phyloP scores from a whole-genome alignment of 2,113 vertebrate genomes.

The Callopanchax toddi region DNA sequence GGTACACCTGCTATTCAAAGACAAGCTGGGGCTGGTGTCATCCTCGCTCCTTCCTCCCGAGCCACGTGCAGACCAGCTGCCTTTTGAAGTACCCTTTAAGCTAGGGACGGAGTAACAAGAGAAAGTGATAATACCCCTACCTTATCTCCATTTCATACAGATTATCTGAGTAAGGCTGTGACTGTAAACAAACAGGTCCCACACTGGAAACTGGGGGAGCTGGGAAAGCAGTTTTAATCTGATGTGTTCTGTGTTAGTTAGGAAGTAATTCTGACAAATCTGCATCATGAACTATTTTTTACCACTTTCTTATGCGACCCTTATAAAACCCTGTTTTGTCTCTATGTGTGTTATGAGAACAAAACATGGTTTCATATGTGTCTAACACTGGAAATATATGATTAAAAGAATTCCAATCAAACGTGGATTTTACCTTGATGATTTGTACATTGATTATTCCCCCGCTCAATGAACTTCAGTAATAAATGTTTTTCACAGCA shows the following conservation, averaged over 20 bases:
- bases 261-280: no score
- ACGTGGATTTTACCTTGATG: conserved; percentile 45
- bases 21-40: conserved; percentile 63
- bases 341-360: conserved; percentile 10
- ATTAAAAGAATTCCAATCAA: conserved; percentile 52
- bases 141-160: conserved; percentile 61
- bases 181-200: conserved; percentile 59
- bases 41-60: conserved; percentile 56
- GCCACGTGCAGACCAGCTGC: conserved; percentile 55
- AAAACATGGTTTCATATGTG: not conserved
- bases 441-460: conserved; percentile 36
- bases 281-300: conserved; percentile 17
- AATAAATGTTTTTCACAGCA: conserved; percentile 16
- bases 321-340: conserved; percentile 43
- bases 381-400: not conserved
- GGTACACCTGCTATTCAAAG: conserved; percentile 75
- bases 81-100: conserved; percentile 72
- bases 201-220: conserved; percentile 12
- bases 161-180: conserved; percentile 44
- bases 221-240: conserved; percentile 41
- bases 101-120: conserved; percentile 42
- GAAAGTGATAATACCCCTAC: conserved; percentile 38
- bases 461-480: conserved; percentile 2
- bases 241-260: conserved; percentile 25
- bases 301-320: conserved; percentile 54